phyloP scores from a whole-genome alignment of 2,797 vertebrate species.

The Babyrousa celebensis region DNA sequence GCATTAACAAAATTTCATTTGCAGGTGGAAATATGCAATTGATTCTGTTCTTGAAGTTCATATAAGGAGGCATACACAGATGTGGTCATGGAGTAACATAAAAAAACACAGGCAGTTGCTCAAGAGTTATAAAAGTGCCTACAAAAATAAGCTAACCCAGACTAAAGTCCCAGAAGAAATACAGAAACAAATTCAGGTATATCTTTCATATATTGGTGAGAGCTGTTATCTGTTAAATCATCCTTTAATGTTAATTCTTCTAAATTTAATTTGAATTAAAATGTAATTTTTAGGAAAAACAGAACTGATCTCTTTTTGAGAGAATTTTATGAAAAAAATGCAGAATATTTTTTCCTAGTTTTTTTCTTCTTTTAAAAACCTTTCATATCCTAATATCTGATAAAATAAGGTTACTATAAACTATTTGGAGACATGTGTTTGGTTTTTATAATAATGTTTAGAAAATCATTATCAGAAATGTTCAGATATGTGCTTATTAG shows the following conservation, averaged over 20 bases:
- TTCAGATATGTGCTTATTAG: constrained; percentile 53
- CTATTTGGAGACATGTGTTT: neutral
- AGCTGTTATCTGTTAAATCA: constrained; percentile 23
- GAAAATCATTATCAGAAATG: neutral
- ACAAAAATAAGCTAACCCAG: constrained; percentile 95
- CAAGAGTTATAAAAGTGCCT: constrained; percentile 94
- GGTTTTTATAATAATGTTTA: constrained; percentile 54
- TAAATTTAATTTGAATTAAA: constrained; percentile 55
- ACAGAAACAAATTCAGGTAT: constrained; percentile 95
- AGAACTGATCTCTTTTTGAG: neutral
- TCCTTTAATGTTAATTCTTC: constrained; percentile 31
- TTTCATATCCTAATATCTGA: neutral
- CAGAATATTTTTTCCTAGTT: neutral
- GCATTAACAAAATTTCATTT: constrained; percentile 70
- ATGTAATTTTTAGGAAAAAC: constrained; percentile 45
- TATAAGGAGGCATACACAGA: constrained; percentile 91
- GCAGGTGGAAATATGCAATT: constrained; percentile 96
- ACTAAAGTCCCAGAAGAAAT: constrained; percentile 93
- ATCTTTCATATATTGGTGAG: neutral
- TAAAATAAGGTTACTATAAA: neutral
- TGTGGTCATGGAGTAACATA: constrained; percentile 97
- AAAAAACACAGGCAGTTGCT: constrained; percentile 93
- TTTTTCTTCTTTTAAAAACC: neutral
- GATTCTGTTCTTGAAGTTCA: constrained; percentile 96
- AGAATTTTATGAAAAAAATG: constrained; percentile 62